Percentiles rank a stretch among this genome's conserved stretches.
These are phyloP conservation scores for Butastur rufipennis DNA, from an alignment of 2,113 vertebrate species.

Conservation along the genomic window DNA sequence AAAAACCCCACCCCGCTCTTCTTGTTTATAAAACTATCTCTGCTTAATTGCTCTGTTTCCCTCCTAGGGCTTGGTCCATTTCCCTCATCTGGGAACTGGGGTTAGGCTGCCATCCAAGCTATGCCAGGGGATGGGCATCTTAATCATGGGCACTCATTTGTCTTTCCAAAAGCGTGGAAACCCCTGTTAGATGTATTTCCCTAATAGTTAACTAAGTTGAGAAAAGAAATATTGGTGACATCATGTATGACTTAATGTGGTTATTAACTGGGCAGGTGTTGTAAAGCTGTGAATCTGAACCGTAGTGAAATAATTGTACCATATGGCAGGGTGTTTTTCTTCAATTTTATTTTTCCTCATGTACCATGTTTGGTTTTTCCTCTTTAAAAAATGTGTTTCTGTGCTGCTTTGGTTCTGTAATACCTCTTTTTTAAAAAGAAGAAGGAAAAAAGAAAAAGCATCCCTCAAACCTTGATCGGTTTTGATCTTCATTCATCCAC, in stretches of 20 bases:
- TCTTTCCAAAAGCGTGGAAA: background rate
- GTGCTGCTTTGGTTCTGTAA: background rate
- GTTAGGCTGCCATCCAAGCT: background rate
- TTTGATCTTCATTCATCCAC: background rate
- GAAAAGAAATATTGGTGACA: constrained; percentile 34
- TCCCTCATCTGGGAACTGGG: background rate
- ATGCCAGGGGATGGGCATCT: background rate
- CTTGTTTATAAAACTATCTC: background rate
- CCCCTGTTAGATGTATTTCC: background rate
- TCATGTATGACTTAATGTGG: constrained; percentile 19
- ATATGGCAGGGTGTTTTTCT: background rate
- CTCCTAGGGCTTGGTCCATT: background rate
- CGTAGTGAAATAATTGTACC: constrained; percentile 21
- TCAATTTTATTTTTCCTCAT: background rate
- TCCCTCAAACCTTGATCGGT: background rate
- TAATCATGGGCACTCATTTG: background rate
- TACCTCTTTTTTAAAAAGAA: background rate
- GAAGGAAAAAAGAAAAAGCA: too few species aligned
- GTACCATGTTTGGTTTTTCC: background rate
- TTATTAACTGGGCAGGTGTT: constrained; percentile 27
- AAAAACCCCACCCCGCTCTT: rapidly evolving
- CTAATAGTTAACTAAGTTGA: background rate
- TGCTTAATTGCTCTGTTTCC: background rate
- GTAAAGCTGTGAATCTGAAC: constrained; percentile 52
- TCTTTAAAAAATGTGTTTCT: background rate